Evolutionary conservation across 1,140 invertebrate species (phyloP).

Genomic region (Aphaenogaster rudis): DNA sequence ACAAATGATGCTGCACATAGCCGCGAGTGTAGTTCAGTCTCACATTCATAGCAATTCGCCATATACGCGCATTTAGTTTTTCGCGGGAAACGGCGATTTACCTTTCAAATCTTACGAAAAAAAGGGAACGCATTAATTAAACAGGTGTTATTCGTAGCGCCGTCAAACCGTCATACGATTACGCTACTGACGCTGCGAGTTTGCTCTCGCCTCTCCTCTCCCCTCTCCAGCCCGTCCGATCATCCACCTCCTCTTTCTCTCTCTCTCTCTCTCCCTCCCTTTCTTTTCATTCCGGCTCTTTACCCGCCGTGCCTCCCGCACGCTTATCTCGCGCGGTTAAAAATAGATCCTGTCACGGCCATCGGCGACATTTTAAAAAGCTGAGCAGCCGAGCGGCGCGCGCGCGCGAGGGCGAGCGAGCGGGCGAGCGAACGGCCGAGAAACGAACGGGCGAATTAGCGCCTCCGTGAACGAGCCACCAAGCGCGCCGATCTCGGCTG

Average conservation of each 20-base stretch:
- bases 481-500: conserved; percentile 24
- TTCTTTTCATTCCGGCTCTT: conserved; percentile 55
- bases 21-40: not conserved
- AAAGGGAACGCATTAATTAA: conserved; percentile 57
- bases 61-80: not conserved
- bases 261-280: conserved; percentile 16
- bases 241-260: conserved; percentile 29
- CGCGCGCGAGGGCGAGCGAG: conserved; percentile 39
- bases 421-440: conserved; percentile 64
- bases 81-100: not conserved
- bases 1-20: conserved; percentile 6
- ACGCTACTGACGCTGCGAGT: conserved; percentile 69
- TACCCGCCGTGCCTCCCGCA: conserved; percentile 68
- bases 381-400: conserved; percentile 78
- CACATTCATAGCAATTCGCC: not conserved
- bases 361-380: conserved; percentile 86
- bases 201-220: conserved; percentile 20
- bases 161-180: conserved; percentile 58
- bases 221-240: not conserved
- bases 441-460: conserved; percentile 74
- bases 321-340: conserved; percentile 86
- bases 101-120: not conserved
- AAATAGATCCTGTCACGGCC: conserved; percentile 87
- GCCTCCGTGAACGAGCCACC: conserved; percentile 36
- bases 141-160: conserved; percentile 64